phyloP scores from a whole-genome alignment of 2,797 vertebrate genomes.

The Jordanella pulchra region DNA sequence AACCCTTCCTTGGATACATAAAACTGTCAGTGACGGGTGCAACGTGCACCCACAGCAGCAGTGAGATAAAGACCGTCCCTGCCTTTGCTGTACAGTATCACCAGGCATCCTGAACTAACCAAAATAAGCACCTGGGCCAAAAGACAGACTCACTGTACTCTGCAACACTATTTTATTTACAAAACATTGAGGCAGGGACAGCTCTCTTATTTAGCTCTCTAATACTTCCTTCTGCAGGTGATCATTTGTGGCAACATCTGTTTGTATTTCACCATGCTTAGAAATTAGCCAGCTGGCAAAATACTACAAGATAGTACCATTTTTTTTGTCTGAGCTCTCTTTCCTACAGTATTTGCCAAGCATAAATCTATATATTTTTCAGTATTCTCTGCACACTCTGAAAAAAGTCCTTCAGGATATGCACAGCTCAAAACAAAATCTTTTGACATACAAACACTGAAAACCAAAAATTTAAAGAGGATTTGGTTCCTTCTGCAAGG shows the following conservation, averaged over 20 bases:
- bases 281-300: slow-evolving; percentile 49
- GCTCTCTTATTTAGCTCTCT: slow-evolving; percentile 26
- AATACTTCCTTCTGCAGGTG: slow-evolving; percentile 38
- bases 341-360: background rate
- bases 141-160: slow-evolving; percentile 6
- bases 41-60: slow-evolving; percentile 36
- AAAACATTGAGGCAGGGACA: slow-evolving; percentile 36
- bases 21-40: slow-evolving; percentile 48
- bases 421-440: slow-evolving; percentile 6
- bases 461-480: background rate
- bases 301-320: slow-evolving; percentile 3
- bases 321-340: slow-evolving; percentile 1
- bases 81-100: slow-evolving; percentile 33
- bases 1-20: slow-evolving; percentile 63
- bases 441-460: slow-evolving; percentile 13
- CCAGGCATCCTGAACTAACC: slow-evolving; percentile 35
- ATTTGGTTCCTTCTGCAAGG: background rate
- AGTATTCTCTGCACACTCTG: background rate
- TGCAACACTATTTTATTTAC: slow-evolving; percentile 10
- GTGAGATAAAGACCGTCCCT: slow-evolving; percentile 47
- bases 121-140: slow-evolving; percentile 5
- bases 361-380: background rate
- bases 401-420: slow-evolving; percentile 5
- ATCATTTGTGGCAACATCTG: slow-evolving; percentile 56
- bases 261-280: slow-evolving; percentile 58